Evolutionary conservation across 2,797 vertebrate species (phyloP).

Genomic region (Lithobates sylvaticus): DNA sequence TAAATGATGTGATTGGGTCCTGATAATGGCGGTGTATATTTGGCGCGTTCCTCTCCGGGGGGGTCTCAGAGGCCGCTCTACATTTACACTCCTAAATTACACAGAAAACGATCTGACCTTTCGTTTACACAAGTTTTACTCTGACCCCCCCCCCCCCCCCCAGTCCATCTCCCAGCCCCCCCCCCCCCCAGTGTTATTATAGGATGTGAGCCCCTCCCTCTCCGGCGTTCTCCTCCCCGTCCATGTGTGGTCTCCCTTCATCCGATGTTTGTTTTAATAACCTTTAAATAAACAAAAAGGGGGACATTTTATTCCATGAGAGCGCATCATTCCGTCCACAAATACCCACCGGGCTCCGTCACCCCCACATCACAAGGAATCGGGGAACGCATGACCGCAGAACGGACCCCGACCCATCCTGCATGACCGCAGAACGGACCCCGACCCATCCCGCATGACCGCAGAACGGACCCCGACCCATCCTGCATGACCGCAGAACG

Average conservation of each 20-base stretch:
- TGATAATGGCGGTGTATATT: too few relatives aligned
- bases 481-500: too few relatives aligned
- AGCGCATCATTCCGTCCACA: conserved; percentile 27
- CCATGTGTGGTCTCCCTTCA: conserved; percentile 58
- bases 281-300: conserved; percentile 56
- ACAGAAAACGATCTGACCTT: too few relatives aligned
- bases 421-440: too few relatives aligned
- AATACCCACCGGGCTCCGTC: conserved; percentile 35
- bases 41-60: too few relatives aligned
- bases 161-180: conserved; percentile 53
- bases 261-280: conserved; percentile 58
- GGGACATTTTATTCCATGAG: conserved; percentile 44
- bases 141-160: neutral
- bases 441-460: too few relatives aligned
- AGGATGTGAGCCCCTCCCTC: conserved; percentile 26
- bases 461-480: too few relatives aligned
- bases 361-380: conserved; percentile 39
- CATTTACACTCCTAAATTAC: too few relatives aligned
- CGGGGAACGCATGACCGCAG: conserved; percentile 28
- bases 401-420: too few relatives aligned
- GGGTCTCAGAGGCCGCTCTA: too few relatives aligned
- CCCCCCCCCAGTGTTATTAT: conserved; percentile 51
- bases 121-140: too few relatives aligned
- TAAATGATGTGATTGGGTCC: too few relatives aligned
- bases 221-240: conserved; percentile 20